Base-by-base conservation (phyloP, 2,888 invertebrate genomes). In the Hoplodrina ambigua region DNA sequence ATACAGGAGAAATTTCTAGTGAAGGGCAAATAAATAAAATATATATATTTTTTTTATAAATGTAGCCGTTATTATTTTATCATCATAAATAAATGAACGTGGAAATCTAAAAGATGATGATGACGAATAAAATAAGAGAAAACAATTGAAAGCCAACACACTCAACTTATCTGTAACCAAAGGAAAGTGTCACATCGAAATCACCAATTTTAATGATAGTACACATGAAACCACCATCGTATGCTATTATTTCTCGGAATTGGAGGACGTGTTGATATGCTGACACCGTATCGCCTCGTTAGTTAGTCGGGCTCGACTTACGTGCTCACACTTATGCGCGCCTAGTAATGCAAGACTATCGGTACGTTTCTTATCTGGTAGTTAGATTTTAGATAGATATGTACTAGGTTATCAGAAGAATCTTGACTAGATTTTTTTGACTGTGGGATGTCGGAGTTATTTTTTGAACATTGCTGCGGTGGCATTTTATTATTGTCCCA, bases 201-300 rank as follows among this genome's bases (percentile, higher is more conserved):
- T 79, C 64, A 77, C 67, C 53, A 77, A 80, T 80, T 69, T 76
- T 72, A 69, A 69, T 61, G 59, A 66, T 76, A 81, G 78, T 78
- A 75, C 76, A 64, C 76, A 62, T 72, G 65, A 71, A 79, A 79
- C 54, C 55, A 61, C 46, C 69, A 59, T 59, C 76, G 81, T 57
- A 58, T 57, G 74, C 80, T 81, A 87, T 86, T 88, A 88, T 88
- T 87, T 83, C 80, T 72, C 25, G 68, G 81, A 87, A 88, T 69
- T 63, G 20, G 83, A 86, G 84, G 78, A 86, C 84, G 83, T 87
- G 86, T 82, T 75, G 82, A 83, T 86, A 82, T 74, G 81, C 75
- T 44, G 67, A 74, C 77, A 74, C 80, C 69, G 80, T 81, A 84
- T 84, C 78, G 58, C 10, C 50, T 64, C 62, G 74, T 58, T 62